A percentile compares a stretch with the other conserved stretches of the same genome.
Evolutionary conservation across 2,113 vertebrate species (phyloP).

Genomic region (Dissostichus mawsoni): DNA sequence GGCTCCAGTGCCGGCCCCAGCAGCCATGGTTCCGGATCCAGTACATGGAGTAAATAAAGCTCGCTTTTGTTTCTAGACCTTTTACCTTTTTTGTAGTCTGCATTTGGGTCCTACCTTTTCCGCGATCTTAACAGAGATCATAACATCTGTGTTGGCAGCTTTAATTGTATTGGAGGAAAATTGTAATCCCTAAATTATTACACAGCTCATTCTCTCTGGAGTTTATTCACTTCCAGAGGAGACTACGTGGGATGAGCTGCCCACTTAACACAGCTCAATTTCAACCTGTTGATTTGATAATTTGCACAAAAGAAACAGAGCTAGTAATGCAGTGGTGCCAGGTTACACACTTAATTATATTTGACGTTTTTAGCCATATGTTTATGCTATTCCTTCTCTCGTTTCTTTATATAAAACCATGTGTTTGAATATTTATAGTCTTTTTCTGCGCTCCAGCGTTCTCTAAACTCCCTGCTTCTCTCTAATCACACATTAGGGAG

Average conservation of each 20-base stretch:
- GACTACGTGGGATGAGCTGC: neutral
- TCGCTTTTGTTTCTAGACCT: too few relatives aligned
- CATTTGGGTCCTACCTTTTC: too few relatives aligned
- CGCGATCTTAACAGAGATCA: too few relatives aligned
- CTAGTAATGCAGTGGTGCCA: neutral
- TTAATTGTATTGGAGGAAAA: conserved; percentile 10
- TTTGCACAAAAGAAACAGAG: conserved; percentile 5
- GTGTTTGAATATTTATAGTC: neutral
- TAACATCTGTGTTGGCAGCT: neutral
- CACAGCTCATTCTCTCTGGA: conserved; percentile 6
- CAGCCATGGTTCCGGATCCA: too few relatives aligned
- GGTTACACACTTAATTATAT: neutral
- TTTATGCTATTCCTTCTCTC: conserved; percentile 5
- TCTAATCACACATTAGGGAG: neutral
- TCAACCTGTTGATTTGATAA: conserved; percentile 38
- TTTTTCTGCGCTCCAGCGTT: neutral
- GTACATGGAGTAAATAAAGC: too few relatives aligned
- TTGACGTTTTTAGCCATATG: conserved; percentile 2
- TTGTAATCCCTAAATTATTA: neutral
- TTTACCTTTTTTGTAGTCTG: too few relatives aligned
- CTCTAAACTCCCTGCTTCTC: conserved; percentile 4
- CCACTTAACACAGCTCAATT: neutral
- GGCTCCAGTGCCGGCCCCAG: too few relatives aligned
- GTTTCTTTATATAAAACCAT: neutral
- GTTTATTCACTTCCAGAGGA: neutral